These are phyloP conservation scores for Notothenia rossii DNA, from an alignment of 2,113 vertebrate genomes.

Conservation along the genomic window DNA sequence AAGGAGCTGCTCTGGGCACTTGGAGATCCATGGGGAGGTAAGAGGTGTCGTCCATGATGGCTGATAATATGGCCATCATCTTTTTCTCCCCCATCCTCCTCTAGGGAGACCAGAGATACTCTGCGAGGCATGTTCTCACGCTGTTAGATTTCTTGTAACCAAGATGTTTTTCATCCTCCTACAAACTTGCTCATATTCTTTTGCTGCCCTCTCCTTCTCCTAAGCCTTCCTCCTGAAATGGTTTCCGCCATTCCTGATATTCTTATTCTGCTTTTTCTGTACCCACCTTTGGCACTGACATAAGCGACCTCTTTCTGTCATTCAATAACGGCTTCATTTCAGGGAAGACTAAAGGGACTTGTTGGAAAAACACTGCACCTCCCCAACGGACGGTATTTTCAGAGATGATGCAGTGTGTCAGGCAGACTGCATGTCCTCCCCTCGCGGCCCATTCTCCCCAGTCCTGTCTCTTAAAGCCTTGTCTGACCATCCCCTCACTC, in stretches of 20 bases:
- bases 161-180: slow-evolving; percentile 56
- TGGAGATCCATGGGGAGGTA: slow-evolving; percentile 38
- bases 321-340: slow-evolving; percentile 40
- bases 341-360: slow-evolving; percentile 6
- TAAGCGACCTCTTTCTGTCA: slow-evolving; percentile 34
- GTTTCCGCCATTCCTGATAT: slow-evolving; percentile 12
- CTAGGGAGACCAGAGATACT: slow-evolving; percentile 18
- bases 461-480: slow-evolving; percentile 23
- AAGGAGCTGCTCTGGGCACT: slow-evolving; percentile 32
- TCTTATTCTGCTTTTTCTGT: slow-evolving; percentile 1
- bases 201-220: slow-evolving; percentile 20
- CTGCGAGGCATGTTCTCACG: slow-evolving; percentile 47
- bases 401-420: slow-evolving; percentile 56
- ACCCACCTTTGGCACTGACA: slow-evolving; percentile 35
- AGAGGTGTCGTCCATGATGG: slow-evolving; percentile 50
- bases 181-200: slow-evolving; percentile 37
- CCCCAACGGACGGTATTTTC: slow-evolving; percentile 9
- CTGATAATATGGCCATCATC: slow-evolving; percentile 59
- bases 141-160: slow-evolving; percentile 52
- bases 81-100: slow-evolving; percentile 32
- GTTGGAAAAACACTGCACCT: slow-evolving; percentile 22
- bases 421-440: slow-evolving; percentile 29
- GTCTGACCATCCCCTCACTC: slow-evolving; percentile 24
- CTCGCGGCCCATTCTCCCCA: slow-evolving; percentile 23
- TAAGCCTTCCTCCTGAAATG: slow-evolving; percentile 15